These are phyloP conservation scores for Phrynocephalus forsythii DNA, from an alignment of 2,797 vertebrate genomes.

Conservation along the genomic window DNA sequence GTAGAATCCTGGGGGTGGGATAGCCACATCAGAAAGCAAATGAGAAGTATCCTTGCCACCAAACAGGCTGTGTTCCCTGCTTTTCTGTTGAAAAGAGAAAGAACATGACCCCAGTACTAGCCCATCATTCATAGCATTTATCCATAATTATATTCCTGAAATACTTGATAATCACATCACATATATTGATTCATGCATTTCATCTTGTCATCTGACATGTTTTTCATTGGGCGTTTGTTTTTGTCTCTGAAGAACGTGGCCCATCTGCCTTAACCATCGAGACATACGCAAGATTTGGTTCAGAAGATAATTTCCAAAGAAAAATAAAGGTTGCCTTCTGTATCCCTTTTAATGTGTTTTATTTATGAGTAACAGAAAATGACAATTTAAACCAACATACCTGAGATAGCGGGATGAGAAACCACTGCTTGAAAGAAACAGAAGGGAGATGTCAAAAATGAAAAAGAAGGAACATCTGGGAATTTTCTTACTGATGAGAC, in stretches of 20 bases:
- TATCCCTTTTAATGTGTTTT: slow-evolving; percentile 18
- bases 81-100: too few relatives aligned
- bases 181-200: slow-evolving; percentile 17
- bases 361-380: slow-evolving; percentile 31
- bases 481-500: slow-evolving; percentile 40
- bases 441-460: slow-evolving; percentile 46
- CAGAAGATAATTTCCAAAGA: slow-evolving; percentile 29
- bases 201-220: background rate
- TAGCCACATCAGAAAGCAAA: too few relatives aligned
- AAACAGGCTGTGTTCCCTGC: too few relatives aligned
- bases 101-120: too few relatives aligned
- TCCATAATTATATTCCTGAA: slow-evolving; percentile 23
- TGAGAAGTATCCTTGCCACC: too few relatives aligned
- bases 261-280: background rate
- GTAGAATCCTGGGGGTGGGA: too few relatives aligned
- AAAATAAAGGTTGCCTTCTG: slow-evolving; percentile 4
- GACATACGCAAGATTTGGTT: background rate
- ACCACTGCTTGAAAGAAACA: slow-evolving; percentile 34
- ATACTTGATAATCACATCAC: slow-evolving; percentile 9
- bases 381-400: slow-evolving; percentile 26
- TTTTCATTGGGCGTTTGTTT: background rate
- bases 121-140: background rate
- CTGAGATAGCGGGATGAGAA: slow-evolving; percentile 42
- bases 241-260: background rate
- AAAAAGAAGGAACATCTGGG: slow-evolving; percentile 54